Conservation (phyloP, 2,888 invertebrate genomes). For the Parochlus steinenii region DNA sequence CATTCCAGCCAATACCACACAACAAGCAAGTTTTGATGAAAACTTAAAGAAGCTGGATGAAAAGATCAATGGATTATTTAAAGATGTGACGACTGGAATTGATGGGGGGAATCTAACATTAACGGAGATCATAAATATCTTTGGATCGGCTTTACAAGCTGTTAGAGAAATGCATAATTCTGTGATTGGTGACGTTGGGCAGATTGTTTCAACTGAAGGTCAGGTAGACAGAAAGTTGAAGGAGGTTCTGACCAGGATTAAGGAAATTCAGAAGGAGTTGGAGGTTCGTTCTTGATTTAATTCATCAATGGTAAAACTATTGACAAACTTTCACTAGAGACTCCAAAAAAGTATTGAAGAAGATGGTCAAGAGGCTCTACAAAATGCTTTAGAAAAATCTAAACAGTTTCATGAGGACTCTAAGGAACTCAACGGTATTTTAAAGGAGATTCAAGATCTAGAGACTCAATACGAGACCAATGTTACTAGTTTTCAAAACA, state of each 20-base stretch:
- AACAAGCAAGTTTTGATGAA: neutral
- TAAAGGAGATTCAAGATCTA: slow-evolving; percentile 1
- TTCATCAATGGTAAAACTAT: neutral
- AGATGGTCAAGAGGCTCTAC: slow-evolving; percentile 8
- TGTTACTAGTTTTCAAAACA: slow-evolving; percentile 4
- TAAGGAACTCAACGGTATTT: slow-evolving; percentile 5
- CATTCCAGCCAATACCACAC: neutral
- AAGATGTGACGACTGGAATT: slow-evolving; percentile 6
- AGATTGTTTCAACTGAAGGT: neutral
- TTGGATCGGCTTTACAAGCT: slow-evolving; percentile 4
- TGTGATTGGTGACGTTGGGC: neutral
- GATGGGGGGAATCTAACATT: slow-evolving; percentile 6
- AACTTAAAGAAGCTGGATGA: slow-evolving; percentile 3
- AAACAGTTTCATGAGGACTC: slow-evolving; percentile 5
- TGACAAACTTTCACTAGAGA: slow-evolving; percentile 2
- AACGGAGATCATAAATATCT: slow-evolving; percentile 4
- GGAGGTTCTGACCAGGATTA: no score
- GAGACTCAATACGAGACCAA: slow-evolving; percentile 3
- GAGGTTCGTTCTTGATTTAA: no score
- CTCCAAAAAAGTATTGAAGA: slow-evolving; percentile 3
- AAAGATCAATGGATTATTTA: neutral
- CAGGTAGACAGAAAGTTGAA: neutral
- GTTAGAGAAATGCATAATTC: neutral
- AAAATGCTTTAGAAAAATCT: slow-evolving; percentile 12
- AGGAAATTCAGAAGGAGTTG: neutral